A percentile compares a stretch with the other conserved stretches of the same genome.
These are phyloP conservation scores for Sylvilagus bachmani DNA, from an alignment of 2,113 vertebrate genomes.

Conservation along the genomic window DNA sequence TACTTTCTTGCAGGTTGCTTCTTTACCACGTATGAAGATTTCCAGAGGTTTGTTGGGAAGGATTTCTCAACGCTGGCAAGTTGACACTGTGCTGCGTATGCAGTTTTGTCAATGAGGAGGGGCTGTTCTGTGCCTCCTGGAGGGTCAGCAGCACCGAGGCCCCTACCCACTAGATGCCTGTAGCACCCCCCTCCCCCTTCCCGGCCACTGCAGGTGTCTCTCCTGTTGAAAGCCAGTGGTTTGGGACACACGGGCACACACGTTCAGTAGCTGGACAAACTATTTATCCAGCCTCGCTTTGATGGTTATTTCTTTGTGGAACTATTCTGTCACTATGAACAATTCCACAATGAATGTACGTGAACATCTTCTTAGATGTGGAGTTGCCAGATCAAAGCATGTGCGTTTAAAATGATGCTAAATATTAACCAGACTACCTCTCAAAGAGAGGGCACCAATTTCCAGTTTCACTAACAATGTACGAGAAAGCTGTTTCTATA, in stretches of 20 bases:
- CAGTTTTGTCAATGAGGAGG: not conserved
- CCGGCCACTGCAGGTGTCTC: not conserved
- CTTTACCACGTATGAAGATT: not conserved
- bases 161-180: not conserved
- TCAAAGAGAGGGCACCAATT: not conserved
- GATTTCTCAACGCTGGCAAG: not conserved
- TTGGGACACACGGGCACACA: not conserved
- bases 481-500: not conserved
- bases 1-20: not conserved
- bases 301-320: not conserved
- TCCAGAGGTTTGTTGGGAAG: not conserved
- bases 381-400: not conserved
- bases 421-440: not conserved
- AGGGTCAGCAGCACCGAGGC: not conserved
- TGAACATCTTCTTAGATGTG: not conserved
- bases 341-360: not conserved
- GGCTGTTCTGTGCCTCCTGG: not conserved
- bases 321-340: conserved; percentile 8
- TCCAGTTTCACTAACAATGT: not conserved
- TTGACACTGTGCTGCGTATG: not conserved
- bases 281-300: not conserved
- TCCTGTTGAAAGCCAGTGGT: not conserved
- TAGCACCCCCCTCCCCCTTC: not conserved
- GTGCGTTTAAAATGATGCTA: not conserved
- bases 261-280: not conserved